Conservation (phyloP, 2,797 vertebrate species). For the Botia kubotai region DNA sequence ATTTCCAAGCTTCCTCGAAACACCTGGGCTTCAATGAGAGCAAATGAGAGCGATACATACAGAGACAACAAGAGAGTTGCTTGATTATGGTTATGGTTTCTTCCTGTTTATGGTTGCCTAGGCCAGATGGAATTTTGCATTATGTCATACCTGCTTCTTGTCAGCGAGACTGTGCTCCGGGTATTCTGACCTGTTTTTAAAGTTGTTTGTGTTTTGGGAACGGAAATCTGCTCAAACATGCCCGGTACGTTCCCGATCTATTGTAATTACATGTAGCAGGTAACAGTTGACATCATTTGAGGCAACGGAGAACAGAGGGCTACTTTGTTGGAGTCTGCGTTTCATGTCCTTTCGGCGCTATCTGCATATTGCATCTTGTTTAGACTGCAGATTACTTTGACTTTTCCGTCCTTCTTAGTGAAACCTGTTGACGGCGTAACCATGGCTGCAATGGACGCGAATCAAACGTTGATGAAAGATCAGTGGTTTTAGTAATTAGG, state of each 20-base stretch:
- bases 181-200: conserved; percentile 27
- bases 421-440: background rate
- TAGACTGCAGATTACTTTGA: background rate
- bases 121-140: conserved; percentile 47
- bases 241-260: background rate
- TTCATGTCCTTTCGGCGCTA: background rate
- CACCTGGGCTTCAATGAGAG: background rate
- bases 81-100: background rate
- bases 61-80: background rate
- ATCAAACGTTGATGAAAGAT: background rate
- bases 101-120: conserved; percentile 37
- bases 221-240: conserved; percentile 45
- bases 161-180: conserved; percentile 1
- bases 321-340: background rate
- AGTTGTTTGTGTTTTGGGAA: conserved; percentile 1
- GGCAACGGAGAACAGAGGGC: background rate
- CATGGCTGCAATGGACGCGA: background rate
- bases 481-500: background rate
- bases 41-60: background rate
- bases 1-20: background rate
- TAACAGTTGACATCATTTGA: conserved; percentile 13
- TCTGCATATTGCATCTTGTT: background rate
- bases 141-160: conserved; percentile 35
- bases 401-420: background rate
- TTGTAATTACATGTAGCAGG: background rate